A percentile compares a stretch with the other conserved stretches of the same genome.
Conservation (phyloP, 2,888 invertebrate species). For the Conistra vaccinii region DNA sequence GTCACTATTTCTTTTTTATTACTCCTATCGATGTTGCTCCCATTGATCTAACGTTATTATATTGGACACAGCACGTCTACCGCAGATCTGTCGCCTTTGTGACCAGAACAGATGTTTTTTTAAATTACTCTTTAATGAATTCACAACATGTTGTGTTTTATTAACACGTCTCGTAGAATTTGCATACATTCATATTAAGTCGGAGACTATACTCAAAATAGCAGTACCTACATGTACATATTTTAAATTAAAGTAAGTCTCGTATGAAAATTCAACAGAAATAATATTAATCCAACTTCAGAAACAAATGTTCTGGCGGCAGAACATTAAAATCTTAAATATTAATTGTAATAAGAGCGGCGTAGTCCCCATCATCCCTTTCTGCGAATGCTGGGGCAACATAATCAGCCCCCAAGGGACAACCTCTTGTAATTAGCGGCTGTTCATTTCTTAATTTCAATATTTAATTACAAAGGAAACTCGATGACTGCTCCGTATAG, state of each 20-base stretch:
- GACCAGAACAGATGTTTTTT: conserved; percentile 60
- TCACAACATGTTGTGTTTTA: conserved; percentile 51
- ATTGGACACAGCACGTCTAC: conserved; percentile 61
- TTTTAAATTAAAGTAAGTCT: conserved; percentile 11
- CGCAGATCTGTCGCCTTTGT: conserved; percentile 58
- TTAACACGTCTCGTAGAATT: conserved; percentile 38
- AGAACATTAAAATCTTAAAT: conserved; percentile 86
- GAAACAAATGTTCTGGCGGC: conserved; percentile 64
- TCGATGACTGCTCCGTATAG: conserved; percentile 87
- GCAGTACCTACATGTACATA: not conserved
- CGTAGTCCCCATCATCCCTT: conserved; percentile 84
- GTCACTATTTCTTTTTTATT: conserved; percentile 83
- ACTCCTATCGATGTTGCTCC: conserved; percentile 71
- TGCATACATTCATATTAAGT: conserved; percentile 39
- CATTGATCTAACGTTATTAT: conserved; percentile 69
- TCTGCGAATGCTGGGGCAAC: conserved; percentile 85
- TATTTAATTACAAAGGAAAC: conserved; percentile 91
- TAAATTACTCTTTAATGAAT: conserved; percentile 57
- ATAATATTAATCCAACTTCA: conserved; percentile 53
- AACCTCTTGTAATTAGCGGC: conserved; percentile 91
- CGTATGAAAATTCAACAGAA: conserved; percentile 20
- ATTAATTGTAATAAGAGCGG: conserved; percentile 86
- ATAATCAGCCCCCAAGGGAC: conserved; percentile 90
- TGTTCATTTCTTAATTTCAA: conserved; percentile 92
- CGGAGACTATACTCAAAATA: conserved; percentile 8